A percentile compares a stretch with the other conserved stretches of the same genome.
Evolutionary conservation across 2,113 vertebrate genomes (phyloP).

Genomic region (Pelobates fuscus): DNA sequence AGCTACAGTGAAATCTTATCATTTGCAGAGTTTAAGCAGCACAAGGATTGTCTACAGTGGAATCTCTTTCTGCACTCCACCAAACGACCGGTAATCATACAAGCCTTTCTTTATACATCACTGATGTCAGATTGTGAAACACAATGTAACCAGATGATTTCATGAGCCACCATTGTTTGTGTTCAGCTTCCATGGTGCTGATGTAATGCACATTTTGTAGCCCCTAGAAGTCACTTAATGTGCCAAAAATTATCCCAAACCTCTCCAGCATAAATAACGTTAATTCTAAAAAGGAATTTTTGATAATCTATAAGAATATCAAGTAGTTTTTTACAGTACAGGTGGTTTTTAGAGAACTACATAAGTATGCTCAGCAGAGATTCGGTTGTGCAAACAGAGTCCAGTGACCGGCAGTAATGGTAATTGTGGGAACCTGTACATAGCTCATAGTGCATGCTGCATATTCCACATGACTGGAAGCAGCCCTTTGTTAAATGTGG

Average conservation of each 20-base stretch:
- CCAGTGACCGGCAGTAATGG: too few species aligned
- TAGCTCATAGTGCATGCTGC: too few species aligned
- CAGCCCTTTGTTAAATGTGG: too few species aligned
- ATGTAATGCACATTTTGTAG: constrained; percentile 40
- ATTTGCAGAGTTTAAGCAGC: too few species aligned
- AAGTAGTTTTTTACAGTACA: too few species aligned
- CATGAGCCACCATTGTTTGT: constrained; percentile 22
- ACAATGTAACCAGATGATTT: constrained; percentile 35
- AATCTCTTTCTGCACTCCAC: neutral
- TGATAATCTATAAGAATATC: neutral
- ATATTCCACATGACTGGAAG: too few species aligned
- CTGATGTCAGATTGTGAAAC: constrained; percentile 30
- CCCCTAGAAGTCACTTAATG: constrained; percentile 18
- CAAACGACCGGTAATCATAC: constrained; percentile 7
- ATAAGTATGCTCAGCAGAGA: too few species aligned
- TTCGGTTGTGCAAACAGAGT: too few species aligned
- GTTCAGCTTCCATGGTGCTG: constrained; percentile 34
- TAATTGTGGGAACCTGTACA: too few species aligned
- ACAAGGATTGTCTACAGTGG: too few species aligned
- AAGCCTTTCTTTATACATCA: constrained; percentile 24
- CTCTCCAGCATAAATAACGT: neutral
- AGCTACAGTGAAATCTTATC: too few species aligned
- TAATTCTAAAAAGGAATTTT: neutral
- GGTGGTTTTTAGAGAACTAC: too few species aligned
- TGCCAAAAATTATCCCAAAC: constrained; percentile 15